These are phyloP conservation scores for Lepus europaeus DNA, from an alignment of 2,113 vertebrate species.

Conservation along the genomic window DNA sequence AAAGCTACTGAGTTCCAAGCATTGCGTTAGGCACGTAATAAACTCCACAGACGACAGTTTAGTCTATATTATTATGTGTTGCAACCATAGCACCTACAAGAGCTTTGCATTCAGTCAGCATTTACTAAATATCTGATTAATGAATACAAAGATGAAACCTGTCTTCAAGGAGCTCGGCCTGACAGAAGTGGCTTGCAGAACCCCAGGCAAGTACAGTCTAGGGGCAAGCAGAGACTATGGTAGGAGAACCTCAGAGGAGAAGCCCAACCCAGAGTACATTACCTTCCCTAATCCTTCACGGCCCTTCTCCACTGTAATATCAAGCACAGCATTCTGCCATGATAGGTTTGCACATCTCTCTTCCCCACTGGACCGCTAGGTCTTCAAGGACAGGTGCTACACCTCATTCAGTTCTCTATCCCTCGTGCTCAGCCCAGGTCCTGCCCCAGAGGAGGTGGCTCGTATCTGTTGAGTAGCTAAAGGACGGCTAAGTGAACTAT, in stretches of 20 bases:
- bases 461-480: not conserved
- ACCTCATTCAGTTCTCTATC: not conserved
- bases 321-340: not conserved
- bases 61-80: not conserved
- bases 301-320: not conserved
- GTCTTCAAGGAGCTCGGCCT: not conserved
- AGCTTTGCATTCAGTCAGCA: not conserved
- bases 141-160: not conserved
- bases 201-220: not conserved
- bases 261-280: not conserved
- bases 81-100: not conserved
- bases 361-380: not conserved
- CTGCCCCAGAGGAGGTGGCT: not conserved
- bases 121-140: conserved; percentile 26
- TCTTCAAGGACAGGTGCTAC: not conserved
- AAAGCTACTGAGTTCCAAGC: not conserved
- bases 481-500: not conserved
- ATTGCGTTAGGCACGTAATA: not conserved
- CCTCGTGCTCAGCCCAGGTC: not conserved
- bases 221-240: not conserved
- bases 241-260: not conserved
- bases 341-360: not conserved
- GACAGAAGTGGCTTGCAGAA: not conserved
- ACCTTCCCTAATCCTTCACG: no score
- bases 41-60: not conserved